Conservation (phyloP, 64 coral and sea anemone genomes). For the Montipora foliosa region DNA sequence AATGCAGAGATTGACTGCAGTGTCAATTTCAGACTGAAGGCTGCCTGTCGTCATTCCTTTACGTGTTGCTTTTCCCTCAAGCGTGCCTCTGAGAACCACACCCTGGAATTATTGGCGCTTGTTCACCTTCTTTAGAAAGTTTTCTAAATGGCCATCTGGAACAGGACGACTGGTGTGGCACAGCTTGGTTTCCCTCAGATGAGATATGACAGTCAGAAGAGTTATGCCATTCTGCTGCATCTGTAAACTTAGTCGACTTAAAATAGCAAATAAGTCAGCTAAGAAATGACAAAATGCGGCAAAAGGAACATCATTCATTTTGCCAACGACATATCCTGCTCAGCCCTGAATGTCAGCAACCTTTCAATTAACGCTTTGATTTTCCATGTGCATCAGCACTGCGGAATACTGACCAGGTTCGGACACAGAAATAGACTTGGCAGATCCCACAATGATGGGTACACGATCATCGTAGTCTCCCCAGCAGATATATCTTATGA, state of each 20-base stretch:
- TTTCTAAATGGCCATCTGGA: neutral
- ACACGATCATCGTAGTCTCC: no score
- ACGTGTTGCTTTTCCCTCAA: neutral
- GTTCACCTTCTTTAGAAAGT: neutral
- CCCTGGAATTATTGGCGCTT: neutral
- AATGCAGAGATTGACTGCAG: neutral
- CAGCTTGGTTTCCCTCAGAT: neutral
- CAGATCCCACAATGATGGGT: neutral
- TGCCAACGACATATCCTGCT: neutral
- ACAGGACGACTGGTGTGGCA: neutral
- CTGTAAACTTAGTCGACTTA: neutral
- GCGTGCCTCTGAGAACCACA: neutral
- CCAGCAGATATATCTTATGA: no score
- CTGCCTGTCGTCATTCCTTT: neutral
- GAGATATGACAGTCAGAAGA: neutral
- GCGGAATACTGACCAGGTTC: conserved; percentile 9
- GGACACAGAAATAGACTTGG: neutral
- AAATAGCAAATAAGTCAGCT: neutral
- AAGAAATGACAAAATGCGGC: conserved; percentile 37
- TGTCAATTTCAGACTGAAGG: conserved; percentile 11
- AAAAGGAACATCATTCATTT: conserved; percentile 21
- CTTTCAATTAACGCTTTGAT: conserved; percentile 1
- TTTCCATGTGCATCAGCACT: conserved; percentile 15
- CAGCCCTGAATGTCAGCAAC: conserved; percentile 15
- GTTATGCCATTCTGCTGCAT: conserved; percentile 10